Conservation (phyloP, 2,888 invertebrate genomes). For the Merodon equestris region DNA sequence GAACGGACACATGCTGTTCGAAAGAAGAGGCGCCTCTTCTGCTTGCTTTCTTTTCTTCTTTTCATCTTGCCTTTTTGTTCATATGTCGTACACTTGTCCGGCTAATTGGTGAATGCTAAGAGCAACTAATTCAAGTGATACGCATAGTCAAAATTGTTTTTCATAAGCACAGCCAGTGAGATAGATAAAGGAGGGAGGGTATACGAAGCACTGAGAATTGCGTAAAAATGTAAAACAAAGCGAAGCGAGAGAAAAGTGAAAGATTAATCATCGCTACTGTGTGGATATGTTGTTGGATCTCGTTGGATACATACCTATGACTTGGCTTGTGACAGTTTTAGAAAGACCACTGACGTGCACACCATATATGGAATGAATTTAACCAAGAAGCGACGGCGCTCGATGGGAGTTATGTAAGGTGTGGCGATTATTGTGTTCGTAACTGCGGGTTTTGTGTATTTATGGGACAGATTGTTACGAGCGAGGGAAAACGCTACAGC, state of each 20-base stretch:
- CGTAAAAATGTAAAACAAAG: slow-evolving; percentile 46
- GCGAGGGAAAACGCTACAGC: not conserved
- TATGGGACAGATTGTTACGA: not conserved
- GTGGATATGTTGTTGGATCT: slow-evolving; percentile 10
- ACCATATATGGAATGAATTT: slow-evolving; percentile 24
- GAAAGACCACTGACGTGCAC: slow-evolving; percentile 22
- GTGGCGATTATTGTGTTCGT: slow-evolving; percentile 11
- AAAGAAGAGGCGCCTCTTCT: slow-evolving; percentile 17
- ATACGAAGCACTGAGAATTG: slow-evolving; percentile 11
- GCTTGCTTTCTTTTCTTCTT: slow-evolving; percentile 19
- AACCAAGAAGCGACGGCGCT: slow-evolving; percentile 9
- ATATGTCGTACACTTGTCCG: slow-evolving; percentile 32
- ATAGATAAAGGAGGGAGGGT: slow-evolving; percentile 9
- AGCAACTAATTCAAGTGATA: slow-evolving; percentile 29
- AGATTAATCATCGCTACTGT: slow-evolving; percentile 35
- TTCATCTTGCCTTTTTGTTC: no score
- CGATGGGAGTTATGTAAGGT: slow-evolving; percentile 36
- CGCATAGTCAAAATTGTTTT: slow-evolving; percentile 34
- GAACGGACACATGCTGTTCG: no score
- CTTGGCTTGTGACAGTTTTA: slow-evolving; percentile 18
- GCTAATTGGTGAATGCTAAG: slow-evolving; percentile 35
- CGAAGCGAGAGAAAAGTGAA: not conserved
- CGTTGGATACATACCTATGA: slow-evolving; percentile 21
- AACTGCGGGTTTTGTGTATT: slow-evolving; percentile 5
- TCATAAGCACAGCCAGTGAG: slow-evolving; percentile 3